Base-by-base conservation (phyloP, 2,113 vertebrate species). In the Callipepla squamata region DNA sequence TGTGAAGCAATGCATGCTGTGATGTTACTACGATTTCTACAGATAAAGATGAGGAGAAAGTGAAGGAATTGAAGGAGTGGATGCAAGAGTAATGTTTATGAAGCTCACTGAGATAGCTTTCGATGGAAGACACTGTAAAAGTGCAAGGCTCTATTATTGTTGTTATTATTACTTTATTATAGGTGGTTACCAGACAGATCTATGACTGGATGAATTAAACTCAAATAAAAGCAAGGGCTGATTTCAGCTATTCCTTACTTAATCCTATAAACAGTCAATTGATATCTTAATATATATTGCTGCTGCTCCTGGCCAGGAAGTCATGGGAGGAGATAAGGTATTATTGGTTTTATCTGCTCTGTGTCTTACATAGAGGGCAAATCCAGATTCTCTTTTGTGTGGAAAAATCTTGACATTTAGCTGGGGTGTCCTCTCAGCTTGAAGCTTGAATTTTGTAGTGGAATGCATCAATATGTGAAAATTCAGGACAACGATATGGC, bases 191-290 rank as follows among this genome's bases (percentile, higher is more conserved):
- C 74, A 91, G 84, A 95, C 65, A 94, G 90, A 90, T 90, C 86
- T 92, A 72, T 90, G 94, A 88, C 68, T 88, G 73, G 91, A 85
- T 95, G 90, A 96, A 96, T 95, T 93, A 90, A 94, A 96, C 59
- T 93, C 88, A 95, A 95, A 94, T 90, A 92, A 95, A 96, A 96
- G 65, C 92, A 90, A 82, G 66, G 90, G 53, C 79, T 90, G 66
- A 72, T 96, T 96, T 92, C 91, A 95, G 83, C 82, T 90, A 68
- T 88, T 93, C 68, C 74, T 93, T 95, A 80, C 86, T 95, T 95
- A 94, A 96, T 94, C 72, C 81, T 92, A 90, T 95, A 92, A 95
- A 89, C 73, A 97, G 80, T 85, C 94, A 96, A 90, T 86, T 95
- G 92, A 77, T 96, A 95, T 80, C 96, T 91, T 86, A 92, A 96